These are phyloP conservation scores for Desmodus rotundus DNA, from an alignment of 2,113 vertebrate genomes.

Conservation along the genomic window DNA sequence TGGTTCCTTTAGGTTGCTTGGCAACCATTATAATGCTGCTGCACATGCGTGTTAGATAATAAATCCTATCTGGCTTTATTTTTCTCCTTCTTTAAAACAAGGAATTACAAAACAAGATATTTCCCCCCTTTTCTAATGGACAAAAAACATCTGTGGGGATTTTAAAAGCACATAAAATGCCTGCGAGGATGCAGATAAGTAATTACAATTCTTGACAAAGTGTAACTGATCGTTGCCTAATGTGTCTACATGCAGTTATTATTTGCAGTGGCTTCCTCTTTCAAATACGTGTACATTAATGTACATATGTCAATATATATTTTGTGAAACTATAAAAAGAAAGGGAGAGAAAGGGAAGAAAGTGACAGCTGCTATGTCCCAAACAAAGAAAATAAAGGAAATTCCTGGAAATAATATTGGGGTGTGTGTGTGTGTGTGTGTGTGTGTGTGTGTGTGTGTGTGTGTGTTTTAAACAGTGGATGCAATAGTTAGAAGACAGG, in stretches of 20 bases:
- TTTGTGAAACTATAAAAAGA: slow-evolving; percentile 33
- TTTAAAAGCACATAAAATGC: slow-evolving; percentile 71
- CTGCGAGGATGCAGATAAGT: slow-evolving; percentile 73
- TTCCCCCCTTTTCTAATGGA: slow-evolving; percentile 59
- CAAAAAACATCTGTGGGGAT: slow-evolving; percentile 72
- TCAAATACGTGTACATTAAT: slow-evolving; percentile 63
- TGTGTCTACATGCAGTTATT: slow-evolving; percentile 63
- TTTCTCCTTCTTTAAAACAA: slow-evolving; percentile 70
- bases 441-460: not conserved
- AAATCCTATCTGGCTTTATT: slow-evolving; percentile 75
- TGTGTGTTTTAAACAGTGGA: slow-evolving; percentile 47
- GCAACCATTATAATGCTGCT: slow-evolving; percentile 75
- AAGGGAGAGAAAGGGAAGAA: slow-evolving; percentile 36
- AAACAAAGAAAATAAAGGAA: slow-evolving; percentile 64
- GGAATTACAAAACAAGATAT: slow-evolving; percentile 66
- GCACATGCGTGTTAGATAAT: slow-evolving; percentile 73
- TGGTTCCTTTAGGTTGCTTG: slow-evolving; percentile 76
- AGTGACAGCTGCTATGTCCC: slow-evolving; percentile 51
- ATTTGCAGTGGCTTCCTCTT: slow-evolving; percentile 62
- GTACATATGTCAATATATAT: slow-evolving; percentile 59
- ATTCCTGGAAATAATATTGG: slow-evolving; percentile 66
- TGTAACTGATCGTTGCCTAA: slow-evolving; percentile 68
- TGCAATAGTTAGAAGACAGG: slow-evolving; percentile 59
- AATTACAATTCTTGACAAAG: slow-evolving; percentile 76
- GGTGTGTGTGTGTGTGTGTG: too few species aligned